Conservation (phyloP, 2,113 vertebrate genomes). For the Holacanthus passer region DNA sequence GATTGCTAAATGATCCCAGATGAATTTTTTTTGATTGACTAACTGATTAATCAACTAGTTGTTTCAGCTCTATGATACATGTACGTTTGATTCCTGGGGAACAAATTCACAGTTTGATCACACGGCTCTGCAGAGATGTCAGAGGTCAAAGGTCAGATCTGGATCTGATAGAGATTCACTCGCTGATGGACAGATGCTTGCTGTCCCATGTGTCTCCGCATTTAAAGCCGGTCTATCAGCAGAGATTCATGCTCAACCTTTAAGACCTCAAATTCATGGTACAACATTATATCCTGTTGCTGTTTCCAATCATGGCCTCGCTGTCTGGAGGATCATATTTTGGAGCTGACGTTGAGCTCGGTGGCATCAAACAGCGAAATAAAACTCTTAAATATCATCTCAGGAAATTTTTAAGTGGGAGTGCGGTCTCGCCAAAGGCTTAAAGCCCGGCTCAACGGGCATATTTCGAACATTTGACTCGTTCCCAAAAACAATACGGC, state of each 20-base stretch:
- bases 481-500: slow-evolving; percentile 70
- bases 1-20: not conserved
- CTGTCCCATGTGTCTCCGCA: not conserved
- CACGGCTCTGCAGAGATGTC: not conserved
- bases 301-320: slow-evolving; percentile 14
- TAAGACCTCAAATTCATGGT: not conserved
- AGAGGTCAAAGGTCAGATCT: slow-evolving; percentile 12
- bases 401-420: slow-evolving; percentile 57
- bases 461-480: slow-evolving; percentile 73
- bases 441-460: slow-evolving; percentile 42
- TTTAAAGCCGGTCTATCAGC: not conserved
- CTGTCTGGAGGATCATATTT: not conserved
- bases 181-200: not conserved
- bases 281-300: not conserved
- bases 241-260: not conserved
- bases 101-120: not conserved
- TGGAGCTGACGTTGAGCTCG: not conserved
- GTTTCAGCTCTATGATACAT: not conserved
- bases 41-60: not conserved
- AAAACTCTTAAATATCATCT: slow-evolving; percentile 43
- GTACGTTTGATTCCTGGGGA: not conserved
- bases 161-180: not conserved
- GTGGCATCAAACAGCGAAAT: slow-evolving; percentile 38
- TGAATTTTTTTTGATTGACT: not conserved
- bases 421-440: slow-evolving; percentile 57